Percentiles rank a stretch among this genome's conserved stretches.
phyloP scores from a whole-genome alignment of 1,140 invertebrate genomes.

The Panonychus citri region DNA sequence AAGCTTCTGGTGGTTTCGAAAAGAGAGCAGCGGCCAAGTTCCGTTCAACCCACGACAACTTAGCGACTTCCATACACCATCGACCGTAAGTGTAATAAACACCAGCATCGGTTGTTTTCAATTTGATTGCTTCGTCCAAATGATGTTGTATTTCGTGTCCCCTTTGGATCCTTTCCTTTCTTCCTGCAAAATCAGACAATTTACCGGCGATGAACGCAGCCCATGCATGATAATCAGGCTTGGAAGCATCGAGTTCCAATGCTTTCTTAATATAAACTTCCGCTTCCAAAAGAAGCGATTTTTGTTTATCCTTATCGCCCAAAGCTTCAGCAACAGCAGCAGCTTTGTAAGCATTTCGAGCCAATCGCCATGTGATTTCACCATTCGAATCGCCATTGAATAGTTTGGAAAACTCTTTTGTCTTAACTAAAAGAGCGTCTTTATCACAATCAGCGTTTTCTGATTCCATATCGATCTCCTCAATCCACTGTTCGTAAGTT shows the following conservation, averaged over 20 bases:
- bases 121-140: background rate
- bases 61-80: slow-evolving; percentile 18
- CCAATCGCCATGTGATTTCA: background rate
- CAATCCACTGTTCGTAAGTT: background rate
- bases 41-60: slow-evolving; percentile 40
- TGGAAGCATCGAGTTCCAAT: background rate
- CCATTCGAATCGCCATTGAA: background rate
- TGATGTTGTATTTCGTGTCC: slow-evolving; percentile 2
- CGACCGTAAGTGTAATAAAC: slow-evolving; percentile 1
- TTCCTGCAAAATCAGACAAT: background rate
- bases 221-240: background rate
- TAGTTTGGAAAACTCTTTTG: background rate
- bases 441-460: background rate
- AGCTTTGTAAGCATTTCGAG: background rate
- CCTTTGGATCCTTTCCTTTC: slow-evolving; percentile 1
- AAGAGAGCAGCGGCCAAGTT: slow-evolving; percentile 48
- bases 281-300: background rate
- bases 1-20: slow-evolving; percentile 35
- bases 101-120: background rate
- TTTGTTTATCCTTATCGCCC: background rate
- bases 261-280: background rate
- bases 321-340: background rate
- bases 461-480: background rate
- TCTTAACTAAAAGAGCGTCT: background rate
- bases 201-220: background rate